Evolutionary conservation across 2,113 vertebrate species (phyloP).

Genomic region (Saguinus midas): DNA sequence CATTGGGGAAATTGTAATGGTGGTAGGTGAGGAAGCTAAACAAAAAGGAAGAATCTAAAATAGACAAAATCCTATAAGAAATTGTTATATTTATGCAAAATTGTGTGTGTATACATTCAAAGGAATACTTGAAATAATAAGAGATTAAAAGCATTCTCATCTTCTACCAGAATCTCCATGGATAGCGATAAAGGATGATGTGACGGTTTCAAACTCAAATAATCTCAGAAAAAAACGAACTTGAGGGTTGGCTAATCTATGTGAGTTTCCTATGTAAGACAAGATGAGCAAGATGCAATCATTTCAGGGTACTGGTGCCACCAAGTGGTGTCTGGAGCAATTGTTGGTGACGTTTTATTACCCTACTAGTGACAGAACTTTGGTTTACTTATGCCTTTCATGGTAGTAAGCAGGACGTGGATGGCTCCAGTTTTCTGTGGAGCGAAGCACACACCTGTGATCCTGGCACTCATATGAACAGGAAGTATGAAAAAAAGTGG

Average conservation of each 20-base stretch:
- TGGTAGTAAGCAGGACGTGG: neutral
- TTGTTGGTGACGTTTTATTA: slow-evolving; percentile 57
- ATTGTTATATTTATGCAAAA: neutral
- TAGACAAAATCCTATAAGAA: neutral
- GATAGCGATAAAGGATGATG: neutral
- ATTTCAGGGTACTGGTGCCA: slow-evolving; percentile 65
- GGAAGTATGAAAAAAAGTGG: neutral
- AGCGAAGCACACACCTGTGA: neutral
- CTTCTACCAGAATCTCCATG: neutral
- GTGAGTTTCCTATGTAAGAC: neutral
- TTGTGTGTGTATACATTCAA: neutral
- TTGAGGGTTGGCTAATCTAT: neutral
- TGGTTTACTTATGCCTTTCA: neutral
- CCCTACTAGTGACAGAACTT: neutral
- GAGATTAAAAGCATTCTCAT: neutral
- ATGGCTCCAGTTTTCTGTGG: neutral
- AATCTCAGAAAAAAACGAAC: neutral
- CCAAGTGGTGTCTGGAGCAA: slow-evolving; percentile 66
- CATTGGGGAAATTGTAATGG: neutral
- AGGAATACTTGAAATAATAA: neutral
- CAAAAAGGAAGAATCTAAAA: neutral
- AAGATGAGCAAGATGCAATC: neutral
- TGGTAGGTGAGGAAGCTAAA: neutral
- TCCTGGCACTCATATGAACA: neutral
- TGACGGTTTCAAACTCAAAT: neutral